A percentile compares a stretch with the other conserved stretches of the same genome.
phyloP scores from a whole-genome alignment of 2,797 vertebrate species.

The Danio jaintianensis region DNA sequence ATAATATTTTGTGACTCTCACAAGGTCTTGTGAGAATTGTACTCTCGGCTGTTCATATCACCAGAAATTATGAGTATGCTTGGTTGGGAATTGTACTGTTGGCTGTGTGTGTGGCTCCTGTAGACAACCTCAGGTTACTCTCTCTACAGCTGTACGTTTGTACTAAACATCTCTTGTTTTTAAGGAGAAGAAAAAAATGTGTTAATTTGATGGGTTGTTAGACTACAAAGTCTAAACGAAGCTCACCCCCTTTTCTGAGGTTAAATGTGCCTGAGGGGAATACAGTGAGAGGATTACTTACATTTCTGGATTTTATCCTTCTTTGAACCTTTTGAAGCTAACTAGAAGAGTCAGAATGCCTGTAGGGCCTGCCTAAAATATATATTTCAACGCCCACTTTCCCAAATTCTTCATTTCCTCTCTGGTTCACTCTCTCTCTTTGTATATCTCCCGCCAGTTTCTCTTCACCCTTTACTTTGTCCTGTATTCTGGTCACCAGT shows the following conservation, averaged over 20 bases:
- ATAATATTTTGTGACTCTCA: neutral
- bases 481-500: slow-evolving; percentile 9
- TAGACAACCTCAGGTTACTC: neutral
- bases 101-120: neutral
- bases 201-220: slow-evolving; percentile 20
- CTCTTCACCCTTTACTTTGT: neutral
- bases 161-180: neutral
- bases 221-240: slow-evolving; percentile 20
- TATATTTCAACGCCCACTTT: slow-evolving; percentile 47
- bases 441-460: neutral
- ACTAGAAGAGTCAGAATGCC: slow-evolving; percentile 59
- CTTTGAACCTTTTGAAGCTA: slow-evolving; percentile 59
- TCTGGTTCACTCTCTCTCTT: slow-evolving; percentile 4
- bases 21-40: neutral
- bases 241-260: slow-evolving; percentile 15
- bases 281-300: slow-evolving; percentile 52
- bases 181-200: neutral
- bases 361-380: slow-evolving; percentile 60
- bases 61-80: neutral
- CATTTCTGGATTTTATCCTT: slow-evolving; percentile 40
- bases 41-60: neutral
- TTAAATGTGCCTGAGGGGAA: slow-evolving; percentile 54
- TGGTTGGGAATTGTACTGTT: neutral
- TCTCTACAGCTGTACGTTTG: neutral
- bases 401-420: slow-evolving; percentile 30